Conservation (phyloP, 2,797 vertebrate genomes). For the Apogon hyalosoma region DNA sequence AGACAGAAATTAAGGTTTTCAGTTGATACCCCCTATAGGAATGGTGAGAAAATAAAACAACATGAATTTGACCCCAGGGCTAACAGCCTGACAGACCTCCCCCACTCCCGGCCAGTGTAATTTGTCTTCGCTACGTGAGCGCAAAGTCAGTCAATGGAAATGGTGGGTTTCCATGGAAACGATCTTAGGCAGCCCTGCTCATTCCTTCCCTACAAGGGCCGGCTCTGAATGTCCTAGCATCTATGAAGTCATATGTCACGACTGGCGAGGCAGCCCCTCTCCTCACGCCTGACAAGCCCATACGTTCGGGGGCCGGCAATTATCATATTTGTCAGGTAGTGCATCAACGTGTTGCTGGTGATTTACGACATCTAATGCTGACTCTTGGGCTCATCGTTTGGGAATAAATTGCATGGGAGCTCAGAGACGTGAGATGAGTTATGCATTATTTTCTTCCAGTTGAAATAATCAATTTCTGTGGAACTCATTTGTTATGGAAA, state of each 20-base stretch:
- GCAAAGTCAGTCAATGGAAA: constrained; percentile 88
- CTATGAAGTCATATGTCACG: constrained; percentile 84
- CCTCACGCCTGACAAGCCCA: constrained; percentile 68
- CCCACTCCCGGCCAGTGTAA: constrained; percentile 80
- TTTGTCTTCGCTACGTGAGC: constrained; percentile 87
- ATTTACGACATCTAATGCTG: constrained; percentile 72
- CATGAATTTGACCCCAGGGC: constrained; percentile 84
- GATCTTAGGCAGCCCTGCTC: constrained; percentile 77
- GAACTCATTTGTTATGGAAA: constrained; percentile 80
- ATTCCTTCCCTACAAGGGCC: constrained; percentile 61
- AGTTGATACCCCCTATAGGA: constrained; percentile 76
- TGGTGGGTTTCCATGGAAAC: constrained; percentile 86
- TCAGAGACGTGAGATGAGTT: constrained; percentile 74
- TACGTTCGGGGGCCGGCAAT: constrained; percentile 72
- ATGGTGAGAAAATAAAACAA: constrained; percentile 84
- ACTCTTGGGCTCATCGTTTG: constrained; percentile 77
- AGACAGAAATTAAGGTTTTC: constrained; percentile 75
- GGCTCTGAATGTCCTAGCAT: constrained; percentile 77
- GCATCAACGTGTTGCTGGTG: constrained; percentile 76
- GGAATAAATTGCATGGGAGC: constrained; percentile 75
- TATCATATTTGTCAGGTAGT: constrained; percentile 82
- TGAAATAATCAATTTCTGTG: constrained; percentile 80
- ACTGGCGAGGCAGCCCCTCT: constrained; percentile 73
- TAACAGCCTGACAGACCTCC: constrained; percentile 83
- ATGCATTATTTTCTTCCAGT: constrained; percentile 79